Evolutionary conservation across 2,888 invertebrate genomes (phyloP), one percentile per base, ranked within the genome.

Genomic region (Nomada hirtipes): DNA sequence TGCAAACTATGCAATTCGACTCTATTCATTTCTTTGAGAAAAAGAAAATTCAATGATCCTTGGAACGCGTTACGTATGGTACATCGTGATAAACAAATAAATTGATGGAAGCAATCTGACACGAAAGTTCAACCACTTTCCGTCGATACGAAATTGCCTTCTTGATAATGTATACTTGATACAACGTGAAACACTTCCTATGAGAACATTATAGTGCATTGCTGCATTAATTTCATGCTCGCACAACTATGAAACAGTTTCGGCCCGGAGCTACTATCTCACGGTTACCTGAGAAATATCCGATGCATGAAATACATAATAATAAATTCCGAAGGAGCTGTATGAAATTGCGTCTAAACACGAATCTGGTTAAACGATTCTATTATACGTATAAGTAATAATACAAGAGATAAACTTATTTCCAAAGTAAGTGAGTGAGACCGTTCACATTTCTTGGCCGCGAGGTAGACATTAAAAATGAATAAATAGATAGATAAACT

Each of bases 191-290:
- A 79, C 68, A 59, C 64, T 69, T 36, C 73, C 57, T 60, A 64
- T 47, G 50, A 53, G 60, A 71, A 74, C 76, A 57, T 70, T 36
- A 29, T 26, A 29, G 47, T 71, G 23, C 63, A 61, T 77, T 77
- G 78, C 80, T 77, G 89, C 79, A 88, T 89, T 89, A 88, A 88
- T 88, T 88, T 88, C 89, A 88, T 74, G 88, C 89, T 88, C 70
- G 80, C 83, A 47, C 75, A 82, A 53, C 83, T 87, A 60, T 88
- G 88, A 88, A 89, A 89, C 75, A 79, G 83, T 87, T 84, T 70
- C 68, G 67, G 67, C 70, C 63, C 76, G 76, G 76, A 57, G 64
- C 44, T 57, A 57, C 70, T 60, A 77, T 87, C 82, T 80, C 79
- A 76, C 76, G 73, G 75, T 82, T 18, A 80, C 71, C 79, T 78